Evolutionary conservation across 2,888 invertebrate species (phyloP), one percentile per base, ranked within the genome.

Genomic region (Drosophila antonietae): DNA sequence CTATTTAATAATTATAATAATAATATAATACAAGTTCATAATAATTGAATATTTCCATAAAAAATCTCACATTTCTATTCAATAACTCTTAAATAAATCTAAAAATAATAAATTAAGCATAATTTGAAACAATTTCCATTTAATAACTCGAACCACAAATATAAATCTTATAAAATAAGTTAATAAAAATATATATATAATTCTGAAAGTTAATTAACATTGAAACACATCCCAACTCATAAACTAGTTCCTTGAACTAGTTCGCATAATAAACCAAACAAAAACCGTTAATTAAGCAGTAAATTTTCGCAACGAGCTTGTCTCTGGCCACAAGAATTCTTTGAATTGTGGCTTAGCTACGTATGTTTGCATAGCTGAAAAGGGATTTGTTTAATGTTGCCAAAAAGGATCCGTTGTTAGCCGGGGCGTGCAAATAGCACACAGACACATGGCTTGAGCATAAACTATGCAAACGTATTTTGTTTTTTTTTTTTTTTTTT

Each of bases 391-490:
- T 55, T 64, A 20, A 37, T 59, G 62, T 55, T 43, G 49, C 51
- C 58, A 47, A 47, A 46, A 58, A 74, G 31, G 53, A 43, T 57
- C 49, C 53, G 49, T 58, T 39, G 28, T 46, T 35, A 59, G 46
- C 56, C 56, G 33, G 15, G 60, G 12, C 31, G 52, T 23, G 55
- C n/a, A 61, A n/a, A 58, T 10, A 55, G 8, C 15, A 33, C 15
- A 64, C 33, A 33, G 18, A 9, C 41, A 4, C 10, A 51, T 55
- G 31, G 18, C 28, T 57, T 43, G 37, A 12, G 5, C 65, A 23
- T 43, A 43, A 78, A 70, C 78, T 74, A 78, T 63, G 57, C 44
- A 6, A 74, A 78, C 70, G 20, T 20, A 20, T 20, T 20, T 2
- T 20, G 20, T 2, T 20, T 20, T 63, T 78, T 78, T 70, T 71